Base-by-base conservation (phyloP, 2,888 invertebrate species). In the Polietes domitor region DNA sequence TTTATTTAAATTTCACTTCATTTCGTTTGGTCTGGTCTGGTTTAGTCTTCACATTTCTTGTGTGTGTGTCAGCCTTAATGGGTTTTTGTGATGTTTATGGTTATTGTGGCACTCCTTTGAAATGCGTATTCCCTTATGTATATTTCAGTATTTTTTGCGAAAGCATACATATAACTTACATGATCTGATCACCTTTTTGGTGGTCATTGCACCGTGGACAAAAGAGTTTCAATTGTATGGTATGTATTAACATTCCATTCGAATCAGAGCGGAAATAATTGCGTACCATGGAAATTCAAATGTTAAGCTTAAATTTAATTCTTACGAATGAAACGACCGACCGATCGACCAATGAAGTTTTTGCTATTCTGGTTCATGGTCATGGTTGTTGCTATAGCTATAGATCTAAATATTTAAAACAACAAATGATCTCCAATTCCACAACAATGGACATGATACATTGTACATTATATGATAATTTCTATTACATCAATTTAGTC, bases 31-130 rank as follows among this genome's bases (percentile, higher is more conserved):
- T 17, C 10, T 61, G 61, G 28, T 28, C 3, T 15, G 12, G 47
- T 4, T n/a, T 65, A 41, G 37, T 12, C 10, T 24, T 78, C 61
- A 72, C 43, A 76, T 84, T 74, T 71, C 21, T 17, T 21, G 78
- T 84, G 81, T 37, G 81, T 37, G 10, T 7, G 32, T 81, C 80
- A 70, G 65, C 73, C 17, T 68, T 81, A 81, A 79, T 84, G 84
- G 68, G 68, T 74, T 78, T 78, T 15, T 72, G 58, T 72, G 61
- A 74, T 82, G 79, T 82, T 82, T 83, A 82, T 83, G 83, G 65
- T 65, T 53, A 71, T 84, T 84, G 68, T 77, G 84, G 63, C 85
- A 85, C 85, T 85, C 86, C 86, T 85, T 81, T 72, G 28, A 84
- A 79, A 77, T 82, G 10, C 55, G 15, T 55, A 2, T 9, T 41